Percentiles rank a stretch among this genome's conserved stretches.
phyloP scores from a whole-genome alignment of 2,113 vertebrate species.

The Grantiella picta region DNA sequence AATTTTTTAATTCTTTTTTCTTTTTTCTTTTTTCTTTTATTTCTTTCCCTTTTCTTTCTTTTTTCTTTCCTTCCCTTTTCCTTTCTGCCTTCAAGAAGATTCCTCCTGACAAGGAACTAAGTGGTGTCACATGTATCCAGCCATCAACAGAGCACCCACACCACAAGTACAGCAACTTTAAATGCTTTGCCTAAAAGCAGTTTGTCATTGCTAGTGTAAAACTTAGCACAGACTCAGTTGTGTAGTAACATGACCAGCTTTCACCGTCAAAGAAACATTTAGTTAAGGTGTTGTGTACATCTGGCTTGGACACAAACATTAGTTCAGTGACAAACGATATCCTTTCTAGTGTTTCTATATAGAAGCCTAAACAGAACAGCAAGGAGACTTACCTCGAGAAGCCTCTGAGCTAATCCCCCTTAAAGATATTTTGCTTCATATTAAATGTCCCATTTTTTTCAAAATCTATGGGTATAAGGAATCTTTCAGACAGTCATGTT shows the following conservation, averaged over 20 bases:
- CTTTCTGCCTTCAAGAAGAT: background rate
- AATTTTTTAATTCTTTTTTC: background rate
- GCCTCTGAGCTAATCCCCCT: background rate
- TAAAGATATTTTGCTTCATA: background rate
- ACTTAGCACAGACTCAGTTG: background rate
- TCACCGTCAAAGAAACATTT: accelerated
- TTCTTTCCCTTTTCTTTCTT: background rate
- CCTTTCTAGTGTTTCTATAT: background rate
- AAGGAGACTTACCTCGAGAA: background rate
- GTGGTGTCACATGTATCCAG: background rate
- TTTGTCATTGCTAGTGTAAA: background rate
- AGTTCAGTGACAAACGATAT: background rate
- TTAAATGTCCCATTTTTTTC: background rate
- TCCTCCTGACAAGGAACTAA: background rate
- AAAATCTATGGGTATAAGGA: background rate
- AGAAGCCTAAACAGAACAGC: background rate
- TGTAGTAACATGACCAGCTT: accelerated
- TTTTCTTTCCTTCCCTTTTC: accelerated
- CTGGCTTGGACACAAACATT: background rate
- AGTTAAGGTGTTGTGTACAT: background rate
- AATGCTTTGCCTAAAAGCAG: background rate
- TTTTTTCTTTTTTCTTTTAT: accelerated
- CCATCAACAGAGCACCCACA: background rate
- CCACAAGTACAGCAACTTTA: background rate
- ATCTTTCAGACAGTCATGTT: background rate